Evolutionary conservation across 2,113 vertebrate genomes (phyloP).

Genomic region (Thermophis baileyi): DNA sequence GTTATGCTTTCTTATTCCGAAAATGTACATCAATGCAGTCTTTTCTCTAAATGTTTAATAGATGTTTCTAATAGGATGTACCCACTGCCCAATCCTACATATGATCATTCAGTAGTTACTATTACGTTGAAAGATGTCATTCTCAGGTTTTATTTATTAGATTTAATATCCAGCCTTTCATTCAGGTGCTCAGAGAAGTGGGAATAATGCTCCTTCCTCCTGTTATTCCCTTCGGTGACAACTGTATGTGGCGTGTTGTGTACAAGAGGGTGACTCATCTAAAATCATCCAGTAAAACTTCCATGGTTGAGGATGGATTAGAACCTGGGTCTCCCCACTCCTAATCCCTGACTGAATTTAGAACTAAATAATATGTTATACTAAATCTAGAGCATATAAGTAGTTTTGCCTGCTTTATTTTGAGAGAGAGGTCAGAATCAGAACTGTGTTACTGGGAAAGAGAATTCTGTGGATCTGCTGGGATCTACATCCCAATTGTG

Average conservation of each 20-base stretch:
- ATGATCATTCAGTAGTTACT: constrained; percentile 26
- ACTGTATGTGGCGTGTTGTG: background rate
- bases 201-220: background rate
- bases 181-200: background rate
- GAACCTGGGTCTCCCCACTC: background rate
- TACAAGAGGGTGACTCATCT: background rate
- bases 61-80: background rate
- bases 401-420: background rate
- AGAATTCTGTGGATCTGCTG: background rate
- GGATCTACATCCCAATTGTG: background rate
- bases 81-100: background rate
- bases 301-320: background rate
- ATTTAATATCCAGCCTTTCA: background rate
- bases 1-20: constrained; percentile 4
- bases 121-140: background rate
- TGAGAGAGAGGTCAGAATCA: background rate
- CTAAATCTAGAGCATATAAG: background rate
- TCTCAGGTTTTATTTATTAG: background rate
- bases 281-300: background rate
- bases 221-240: background rate
- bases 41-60: constrained; percentile 14
- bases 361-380: background rate
- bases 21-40: background rate
- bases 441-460: background rate
- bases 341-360: background rate